Conservation (phyloP, 2,113 vertebrate species). For the Dascyllus trimaculatus region DNA sequence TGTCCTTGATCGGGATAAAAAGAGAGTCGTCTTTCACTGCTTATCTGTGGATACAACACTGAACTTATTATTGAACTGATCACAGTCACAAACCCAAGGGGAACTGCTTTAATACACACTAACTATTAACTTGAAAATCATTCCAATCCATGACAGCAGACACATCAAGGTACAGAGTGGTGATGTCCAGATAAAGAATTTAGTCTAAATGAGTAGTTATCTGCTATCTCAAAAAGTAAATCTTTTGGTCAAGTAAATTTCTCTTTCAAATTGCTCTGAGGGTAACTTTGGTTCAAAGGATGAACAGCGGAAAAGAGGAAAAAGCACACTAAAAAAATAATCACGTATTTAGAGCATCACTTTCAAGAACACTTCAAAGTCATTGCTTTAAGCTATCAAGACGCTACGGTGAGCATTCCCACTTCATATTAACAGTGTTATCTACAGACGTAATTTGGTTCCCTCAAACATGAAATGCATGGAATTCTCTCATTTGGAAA, state of each 20-base stretch:
- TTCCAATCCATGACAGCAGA: not conserved
- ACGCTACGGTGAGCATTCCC: not conserved
- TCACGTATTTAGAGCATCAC: not conserved
- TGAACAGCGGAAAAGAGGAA: conserved; percentile 4
- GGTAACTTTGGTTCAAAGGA: conserved; percentile 21
- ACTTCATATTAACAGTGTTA: conserved; percentile 8
- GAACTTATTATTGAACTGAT: not conserved
- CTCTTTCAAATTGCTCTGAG: not conserved
- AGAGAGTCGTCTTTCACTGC: not conserved
- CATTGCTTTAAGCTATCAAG: conserved; percentile 19
- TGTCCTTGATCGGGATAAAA: not conserved
- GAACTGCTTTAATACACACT: too few species aligned
- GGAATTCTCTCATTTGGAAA: not conserved
- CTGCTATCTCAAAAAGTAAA: not conserved
- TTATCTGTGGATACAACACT: not conserved
- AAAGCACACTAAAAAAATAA: conserved; percentile 3
- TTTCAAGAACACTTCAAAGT: conserved; percentile 50
- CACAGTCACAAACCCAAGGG: not conserved
- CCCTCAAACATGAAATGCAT: not conserved
- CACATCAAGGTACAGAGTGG: not conserved
- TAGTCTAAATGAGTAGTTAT: not conserved
- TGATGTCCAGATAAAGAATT: not conserved
- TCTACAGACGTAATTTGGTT: not conserved
- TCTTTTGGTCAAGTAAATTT: conserved; percentile 6
- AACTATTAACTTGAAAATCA: not conserved